Conservation (phyloP, 2,888 invertebrate species). For the Nomada ruficornis region DNA sequence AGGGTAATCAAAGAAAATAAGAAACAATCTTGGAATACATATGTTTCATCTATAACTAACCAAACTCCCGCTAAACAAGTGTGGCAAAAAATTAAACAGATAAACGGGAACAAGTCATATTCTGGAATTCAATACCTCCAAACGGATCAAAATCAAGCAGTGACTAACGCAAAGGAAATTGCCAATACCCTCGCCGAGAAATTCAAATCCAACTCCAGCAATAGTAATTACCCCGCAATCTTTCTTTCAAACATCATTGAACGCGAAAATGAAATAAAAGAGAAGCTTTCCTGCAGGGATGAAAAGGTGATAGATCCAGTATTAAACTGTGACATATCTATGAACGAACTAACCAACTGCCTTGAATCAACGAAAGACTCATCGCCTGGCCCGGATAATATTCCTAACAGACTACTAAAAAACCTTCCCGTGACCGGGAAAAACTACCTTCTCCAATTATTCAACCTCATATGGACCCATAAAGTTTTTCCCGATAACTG, state of each 20-base stretch:
- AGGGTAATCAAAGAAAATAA: slow-evolving; percentile 11
- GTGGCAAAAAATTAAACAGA: neutral
- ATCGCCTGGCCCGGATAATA: neutral
- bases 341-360: neutral
- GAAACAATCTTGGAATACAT: neutral
- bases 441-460: no score
- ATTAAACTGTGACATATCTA: neutral
- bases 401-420: neutral
- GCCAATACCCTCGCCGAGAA: slow-evolving; percentile 1
- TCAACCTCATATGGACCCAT: no score
- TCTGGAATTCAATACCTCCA: neutral
- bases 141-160: neutral
- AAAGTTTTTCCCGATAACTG: no score
- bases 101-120: neutral
- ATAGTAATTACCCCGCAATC: neutral
- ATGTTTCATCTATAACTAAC: neutral
- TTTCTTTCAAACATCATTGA: neutral
- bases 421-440: no score
- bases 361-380: neutral
- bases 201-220: slow-evolving; percentile 1
- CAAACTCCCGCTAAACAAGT: neutral
- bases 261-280: neutral
- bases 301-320: neutral
- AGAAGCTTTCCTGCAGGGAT: neutral
- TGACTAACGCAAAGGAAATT: neutral